phyloP scores from a whole-genome alignment of 92 coral and sea anemone species.

The Porites cylindrica region DNA sequence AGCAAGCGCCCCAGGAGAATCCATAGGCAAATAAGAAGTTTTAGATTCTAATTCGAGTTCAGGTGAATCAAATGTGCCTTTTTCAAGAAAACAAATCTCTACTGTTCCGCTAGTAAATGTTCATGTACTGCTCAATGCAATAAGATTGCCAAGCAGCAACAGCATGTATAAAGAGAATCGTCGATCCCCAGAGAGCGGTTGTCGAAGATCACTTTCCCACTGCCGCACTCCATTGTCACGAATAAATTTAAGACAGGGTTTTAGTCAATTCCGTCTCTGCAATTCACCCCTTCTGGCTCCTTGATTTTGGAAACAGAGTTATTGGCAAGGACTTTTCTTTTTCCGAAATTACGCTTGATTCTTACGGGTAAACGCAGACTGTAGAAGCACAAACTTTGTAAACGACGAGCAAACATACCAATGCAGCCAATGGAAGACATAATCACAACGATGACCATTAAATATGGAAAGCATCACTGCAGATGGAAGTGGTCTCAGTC shows the following conservation, averaged over 20 bases:
- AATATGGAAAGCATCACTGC: too few species aligned
- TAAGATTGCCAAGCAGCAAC: constrained; percentile 31
- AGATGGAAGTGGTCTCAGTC: too few species aligned
- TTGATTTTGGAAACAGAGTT: constrained; percentile 36
- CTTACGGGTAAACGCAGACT: not conserved
- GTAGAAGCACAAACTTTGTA: not conserved
- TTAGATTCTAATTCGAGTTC: not conserved
- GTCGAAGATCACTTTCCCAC: constrained; percentile 11
- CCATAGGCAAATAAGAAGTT: constrained; percentile 11
- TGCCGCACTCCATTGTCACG: constrained; percentile 24
- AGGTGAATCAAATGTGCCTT: not conserved
- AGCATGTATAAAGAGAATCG: constrained; percentile 3
- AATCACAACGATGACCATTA: too few species aligned
- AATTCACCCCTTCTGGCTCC: constrained; percentile 7
- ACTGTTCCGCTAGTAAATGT: constrained; percentile 18
- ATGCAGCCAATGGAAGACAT: too few species aligned
- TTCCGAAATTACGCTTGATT: not conserved
- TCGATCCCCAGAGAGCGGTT: constrained; percentile 20
- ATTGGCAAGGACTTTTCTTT: constrained; percentile 19
- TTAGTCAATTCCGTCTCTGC: constrained; percentile 27
- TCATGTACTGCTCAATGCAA: constrained; percentile 38
- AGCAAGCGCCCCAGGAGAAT: constrained; percentile 33
- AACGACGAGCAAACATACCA: too few species aligned
- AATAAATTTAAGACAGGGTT: constrained; percentile 50
- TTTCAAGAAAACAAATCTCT: constrained; percentile 2